Evolutionary conservation across 2,113 vertebrate genomes (phyloP), one percentile per base, ranked within the genome.

Genomic region (Martes martes): DNA sequence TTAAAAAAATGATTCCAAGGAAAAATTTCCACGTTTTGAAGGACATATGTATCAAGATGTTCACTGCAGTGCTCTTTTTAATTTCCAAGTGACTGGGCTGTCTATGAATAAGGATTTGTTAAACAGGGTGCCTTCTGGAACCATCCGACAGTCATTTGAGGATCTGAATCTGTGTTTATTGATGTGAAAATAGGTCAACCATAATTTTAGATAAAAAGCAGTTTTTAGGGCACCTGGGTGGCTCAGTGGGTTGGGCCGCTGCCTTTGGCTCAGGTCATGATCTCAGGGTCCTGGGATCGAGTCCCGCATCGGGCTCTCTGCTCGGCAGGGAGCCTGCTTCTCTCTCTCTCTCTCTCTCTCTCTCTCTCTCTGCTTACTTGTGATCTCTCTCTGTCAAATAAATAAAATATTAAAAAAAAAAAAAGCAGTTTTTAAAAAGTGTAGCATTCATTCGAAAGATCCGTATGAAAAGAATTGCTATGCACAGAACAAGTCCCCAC

Each of bases 401-500:
- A n/a, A n/a, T n/a, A n/a, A n/a, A n/a, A n/a, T n/a, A n/a, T n/a
- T n/a, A n/a, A n/a, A n/a, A n/a, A n/a, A n/a, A n/a, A n/a, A 28
- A 90, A 57, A 96, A 92, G 36, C 33, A 14, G 31, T 23, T 71
- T 76, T 82, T 61, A 10, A 52, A 65, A 91, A 55, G 61, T 28
- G 2, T 1, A 26, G n/a, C 9, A 7, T 26, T 74, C 67, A 52
- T 9, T 31, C 15, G 14, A 33, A 59, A 92, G 21, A 28, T 10
- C 11, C 10, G 1, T 11, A 28, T 0, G 65, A 21, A 71, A 71
- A 82, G 65, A 84, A 15, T 16, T 0, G 11, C 73, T 0, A 6
- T 7, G 2, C 2, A 16, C 31, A 0, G 19, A 36, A 11, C n/a
- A 26, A 28, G 31, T 11, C 33, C 11, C 33, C 36, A 2, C 24